Conservation (phyloP, 2,888 invertebrate species). For the Lissonota sp. region DNA sequence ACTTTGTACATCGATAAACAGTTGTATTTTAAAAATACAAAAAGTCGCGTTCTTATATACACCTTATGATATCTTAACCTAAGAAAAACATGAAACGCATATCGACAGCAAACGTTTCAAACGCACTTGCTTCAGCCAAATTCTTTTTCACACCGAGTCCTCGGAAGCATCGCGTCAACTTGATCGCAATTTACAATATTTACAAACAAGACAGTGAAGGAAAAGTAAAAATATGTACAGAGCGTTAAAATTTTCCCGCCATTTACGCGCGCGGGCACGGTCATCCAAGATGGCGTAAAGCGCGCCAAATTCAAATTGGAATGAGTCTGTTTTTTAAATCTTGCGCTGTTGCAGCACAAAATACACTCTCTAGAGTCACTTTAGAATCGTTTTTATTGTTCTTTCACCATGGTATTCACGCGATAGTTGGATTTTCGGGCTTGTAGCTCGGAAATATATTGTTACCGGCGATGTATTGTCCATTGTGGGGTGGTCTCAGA, state of each 20-base stretch:
- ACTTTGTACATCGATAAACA: neutral
- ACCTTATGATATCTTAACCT: neutral
- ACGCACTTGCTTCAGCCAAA: conserved; percentile 19
- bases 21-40: conserved; percentile 10
- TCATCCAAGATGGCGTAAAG: neutral
- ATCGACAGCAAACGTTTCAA: neutral
- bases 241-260: neutral
- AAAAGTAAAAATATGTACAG: too few species aligned
- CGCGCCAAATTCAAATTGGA: too few species aligned
- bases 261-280: conserved; percentile 16
- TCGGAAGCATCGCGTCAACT: neutral
- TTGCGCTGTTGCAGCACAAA: conserved; percentile 11
- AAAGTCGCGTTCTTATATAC: conserved; percentile 16
- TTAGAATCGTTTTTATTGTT: neutral
- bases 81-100: neutral
- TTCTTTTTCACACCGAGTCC: neutral
- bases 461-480: conserved; percentile 70
- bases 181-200: conserved; percentile 21
- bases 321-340: too few species aligned
- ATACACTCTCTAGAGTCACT: conserved; percentile 22
- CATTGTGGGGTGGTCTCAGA: conserved; percentile 77
- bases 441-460: conserved; percentile 74
- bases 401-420: conserved; percentile 8
- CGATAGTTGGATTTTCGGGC: conserved; percentile 68
- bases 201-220: neutral